These are phyloP conservation scores for Baccha elongata DNA, from an alignment of 2,888 invertebrate species.

Conservation along the genomic window DNA sequence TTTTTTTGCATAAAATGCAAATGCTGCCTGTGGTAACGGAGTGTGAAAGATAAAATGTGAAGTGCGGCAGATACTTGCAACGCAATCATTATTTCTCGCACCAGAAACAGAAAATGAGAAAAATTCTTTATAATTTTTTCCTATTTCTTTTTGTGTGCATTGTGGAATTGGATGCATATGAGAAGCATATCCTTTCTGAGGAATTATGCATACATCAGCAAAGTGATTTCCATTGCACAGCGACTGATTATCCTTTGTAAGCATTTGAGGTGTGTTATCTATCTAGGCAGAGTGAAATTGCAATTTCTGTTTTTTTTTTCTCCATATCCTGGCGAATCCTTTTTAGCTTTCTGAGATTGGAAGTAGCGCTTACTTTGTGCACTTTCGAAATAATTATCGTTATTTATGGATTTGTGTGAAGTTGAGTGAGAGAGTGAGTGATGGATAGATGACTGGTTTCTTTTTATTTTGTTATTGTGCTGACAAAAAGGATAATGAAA, in stretches of 20 bases:
- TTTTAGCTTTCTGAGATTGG: conserved; percentile 29
- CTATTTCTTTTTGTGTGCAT: conserved; percentile 40
- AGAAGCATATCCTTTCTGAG: conserved; percentile 36
- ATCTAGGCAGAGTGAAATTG: conserved; percentile 7
- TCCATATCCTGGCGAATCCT: conserved; percentile 31
- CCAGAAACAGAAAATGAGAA: conserved; percentile 23
- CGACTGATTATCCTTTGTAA: conserved; percentile 52
- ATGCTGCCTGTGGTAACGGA: conserved; percentile 63
- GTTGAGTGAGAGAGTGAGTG: conserved; percentile 44
- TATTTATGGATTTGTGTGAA: conserved; percentile 65
- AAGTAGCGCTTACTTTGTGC: conserved; percentile 65
- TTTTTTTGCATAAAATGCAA: conserved; percentile 50
- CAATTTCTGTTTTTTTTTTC: conserved; percentile 24
- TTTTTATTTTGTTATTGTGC: conserved; percentile 16
- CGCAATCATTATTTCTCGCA: conserved; percentile 64
- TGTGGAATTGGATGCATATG: conserved; percentile 36
- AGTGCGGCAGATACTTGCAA: conserved; percentile 41
- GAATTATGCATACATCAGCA: conserved; percentile 64
- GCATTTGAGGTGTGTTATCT: conserved; percentile 49
- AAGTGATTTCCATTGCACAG: conserved; percentile 44
- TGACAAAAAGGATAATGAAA: conserved; percentile 41
- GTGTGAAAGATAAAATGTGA: conserved; percentile 51
- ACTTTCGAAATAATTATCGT: conserved; percentile 65
- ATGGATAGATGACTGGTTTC: conserved; percentile 38
- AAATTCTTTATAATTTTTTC: conserved; percentile 42